Evolutionary conservation across 2,888 invertebrate genomes (phyloP).

Genomic region (Cylindroiulus punctatus): DNA sequence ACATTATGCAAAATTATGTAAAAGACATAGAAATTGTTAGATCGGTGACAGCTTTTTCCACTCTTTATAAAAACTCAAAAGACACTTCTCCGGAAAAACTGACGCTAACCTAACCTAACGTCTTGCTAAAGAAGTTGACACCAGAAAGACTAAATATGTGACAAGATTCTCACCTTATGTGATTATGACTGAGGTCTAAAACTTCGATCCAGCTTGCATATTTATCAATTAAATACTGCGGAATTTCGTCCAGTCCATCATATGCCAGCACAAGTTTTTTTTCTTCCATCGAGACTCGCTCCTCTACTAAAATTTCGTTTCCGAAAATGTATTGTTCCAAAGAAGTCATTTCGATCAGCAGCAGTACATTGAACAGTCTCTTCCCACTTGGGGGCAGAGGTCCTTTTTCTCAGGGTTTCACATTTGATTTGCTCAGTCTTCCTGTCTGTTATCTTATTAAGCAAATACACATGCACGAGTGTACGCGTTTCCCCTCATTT

Average conservation of each 20-base stretch:
- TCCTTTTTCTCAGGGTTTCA: background rate
- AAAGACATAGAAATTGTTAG: no score
- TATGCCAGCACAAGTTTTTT: constrained; percentile 74
- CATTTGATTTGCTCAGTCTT: background rate
- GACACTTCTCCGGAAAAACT: no score
- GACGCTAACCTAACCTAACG: no score
- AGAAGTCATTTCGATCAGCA: constrained; percentile 38
- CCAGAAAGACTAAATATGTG: background rate
- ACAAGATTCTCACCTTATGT: constrained; percentile 72
- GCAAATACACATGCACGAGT: background rate
- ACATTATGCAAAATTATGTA: no score
- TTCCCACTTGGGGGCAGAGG: background rate
- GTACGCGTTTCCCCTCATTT: background rate
- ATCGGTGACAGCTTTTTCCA: no score
- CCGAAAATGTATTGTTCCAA: background rate
- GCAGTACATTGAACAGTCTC: background rate
- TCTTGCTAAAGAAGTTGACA: no score
- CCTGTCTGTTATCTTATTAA: constrained; percentile 9
- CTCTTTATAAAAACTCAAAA: no score
- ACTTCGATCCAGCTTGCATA: constrained; percentile 73
- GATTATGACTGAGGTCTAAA: constrained; percentile 78
- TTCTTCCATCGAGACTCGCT: constrained; percentile 62
- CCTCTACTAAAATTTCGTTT: constrained; percentile 23
- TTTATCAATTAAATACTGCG: constrained; percentile 73
- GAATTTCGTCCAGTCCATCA: constrained; percentile 75